Base-by-base conservation (phyloP, 2,888 invertebrate species). In the Hyalella azteca region DNA sequence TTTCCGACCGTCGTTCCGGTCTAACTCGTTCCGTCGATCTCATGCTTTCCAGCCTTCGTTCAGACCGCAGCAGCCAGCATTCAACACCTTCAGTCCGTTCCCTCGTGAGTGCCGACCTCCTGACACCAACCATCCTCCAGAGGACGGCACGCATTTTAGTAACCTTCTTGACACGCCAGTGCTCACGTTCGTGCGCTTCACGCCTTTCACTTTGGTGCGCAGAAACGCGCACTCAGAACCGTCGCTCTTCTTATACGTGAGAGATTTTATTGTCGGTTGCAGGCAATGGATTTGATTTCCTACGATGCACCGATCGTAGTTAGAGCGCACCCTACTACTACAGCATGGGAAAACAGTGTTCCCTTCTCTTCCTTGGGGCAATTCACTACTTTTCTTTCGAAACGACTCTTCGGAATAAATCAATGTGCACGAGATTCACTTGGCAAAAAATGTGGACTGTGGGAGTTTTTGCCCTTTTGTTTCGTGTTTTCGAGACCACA, bases 141-240 rank as follows among this genome's bases (percentile, higher is more conserved):
- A 29, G 75, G 45, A n/a, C n/a, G 26, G 41, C 4, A 7, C 19
- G 19, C 36, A 22, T 26, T n/a, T n/a, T n/a, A 29, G 29, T n/a
- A 15, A 22, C 1, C 26, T 26, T 15, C 41, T 22, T 11, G n/a
- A 75, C 45, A 39, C 45, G 7, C 75, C 75, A 19, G 75, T 75
- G 40, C 40, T 75, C 3, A 75, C 75, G 26, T 29, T 75, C n/a
- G 75, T 75, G 40, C 75, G 75, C 75, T 75, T 75, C 75, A 75
- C 75, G 45, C 75, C 75, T 26, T 75, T 75, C 75, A 45, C 45
- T 75, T 45, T 75, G 45, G 45, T 75, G 26, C 75, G 75, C 40
- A 41, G 29, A 26, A 29, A 29, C 40, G 40, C 45, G n/a, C 22
- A 40, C 5, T 40, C 40, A 75, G 75, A 75, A 41, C 75, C 75